Base-by-base conservation (phyloP, 2,888 invertebrate species). In the Leptinotarsa tumamoca region DNA sequence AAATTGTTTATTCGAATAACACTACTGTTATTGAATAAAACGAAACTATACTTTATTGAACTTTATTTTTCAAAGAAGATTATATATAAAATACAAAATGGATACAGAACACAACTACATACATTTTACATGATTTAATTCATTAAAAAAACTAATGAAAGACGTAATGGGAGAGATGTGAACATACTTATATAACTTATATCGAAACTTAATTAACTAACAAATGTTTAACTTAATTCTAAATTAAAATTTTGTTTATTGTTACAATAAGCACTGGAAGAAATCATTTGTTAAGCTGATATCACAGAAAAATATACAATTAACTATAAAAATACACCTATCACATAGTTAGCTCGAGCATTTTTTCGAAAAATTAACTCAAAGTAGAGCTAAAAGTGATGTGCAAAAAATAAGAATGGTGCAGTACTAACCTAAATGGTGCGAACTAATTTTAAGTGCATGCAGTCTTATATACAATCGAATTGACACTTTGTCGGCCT, bases 401-500 rank as follows among this genome's bases (percentile, higher is more conserved):
- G 78, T 79, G 81, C 75, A 78, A 79, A 79, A 68, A 78, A 82
- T 71, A 27, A 54, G 23, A 69, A 73, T 49, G 61, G 79, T 79
- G 79, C 79, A 73, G 67, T 67, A 71, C 68, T 77, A 80, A 79
- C 68, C 72, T 78, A 79, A 75, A 71, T 76, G 56, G 76, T 79
- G 76, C 79, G 50, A 70, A 73, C 78, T 79, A 80, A 78, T 79
- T 49, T n/a, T 21, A 70, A 58, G 51, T 63, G 58, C 68, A 76
- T 80, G 81, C 80, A 80, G 73, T 82, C 81, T 82, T 87, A 87
- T 87, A 79, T 88, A 88, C 86, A 88, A 82, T 77, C 76, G 83
- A 86, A 88, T 88, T 88, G 88, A 87, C 88, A 88, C 88, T 86
- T 86, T 84, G 75, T 88, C 87, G 87, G 87, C 87, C 87, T 85